phyloP scores from a whole-genome alignment of 2,113 vertebrate species.

The Marcusenius ussheri region DNA sequence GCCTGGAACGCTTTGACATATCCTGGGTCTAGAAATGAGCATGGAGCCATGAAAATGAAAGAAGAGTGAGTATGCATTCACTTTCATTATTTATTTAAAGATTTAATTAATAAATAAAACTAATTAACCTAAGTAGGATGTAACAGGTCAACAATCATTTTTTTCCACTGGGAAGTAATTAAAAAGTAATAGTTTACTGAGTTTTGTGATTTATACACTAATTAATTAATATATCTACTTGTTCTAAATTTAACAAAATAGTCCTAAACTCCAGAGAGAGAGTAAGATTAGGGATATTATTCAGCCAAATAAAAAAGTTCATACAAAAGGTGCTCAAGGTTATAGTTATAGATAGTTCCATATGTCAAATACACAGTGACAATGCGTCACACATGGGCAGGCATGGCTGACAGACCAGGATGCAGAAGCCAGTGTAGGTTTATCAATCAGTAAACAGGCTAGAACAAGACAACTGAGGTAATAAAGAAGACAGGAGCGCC shows the following conservation, averaged over 20 bases:
- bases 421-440: not conserved
- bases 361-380: not conserved
- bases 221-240: not conserved
- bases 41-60: not conserved
- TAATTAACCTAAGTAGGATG: not conserved
- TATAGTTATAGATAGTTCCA: not conserved
- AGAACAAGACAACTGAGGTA: not conserved
- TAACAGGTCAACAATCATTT: conserved; percentile 15
- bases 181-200: conserved; percentile 17
- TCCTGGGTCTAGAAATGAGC: not conserved
- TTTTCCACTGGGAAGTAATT: conserved; percentile 19
- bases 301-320: not conserved
- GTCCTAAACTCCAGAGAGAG: not conserved
- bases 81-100: not conserved
- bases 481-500: not conserved
- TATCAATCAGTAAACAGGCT: not conserved
- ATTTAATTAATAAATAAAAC: not conserved
- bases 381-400: not conserved
- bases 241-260: conserved; percentile 5
- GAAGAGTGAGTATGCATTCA: not conserved
- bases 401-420: not conserved
- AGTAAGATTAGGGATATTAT: not conserved
- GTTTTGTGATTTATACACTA: not conserved
- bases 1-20: not conserved
- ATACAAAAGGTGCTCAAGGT: not conserved